These are phyloP conservation scores for Dreissena rostriformis DNA, from an alignment of 1,140 invertebrate genomes.

Conservation along the genomic window DNA sequence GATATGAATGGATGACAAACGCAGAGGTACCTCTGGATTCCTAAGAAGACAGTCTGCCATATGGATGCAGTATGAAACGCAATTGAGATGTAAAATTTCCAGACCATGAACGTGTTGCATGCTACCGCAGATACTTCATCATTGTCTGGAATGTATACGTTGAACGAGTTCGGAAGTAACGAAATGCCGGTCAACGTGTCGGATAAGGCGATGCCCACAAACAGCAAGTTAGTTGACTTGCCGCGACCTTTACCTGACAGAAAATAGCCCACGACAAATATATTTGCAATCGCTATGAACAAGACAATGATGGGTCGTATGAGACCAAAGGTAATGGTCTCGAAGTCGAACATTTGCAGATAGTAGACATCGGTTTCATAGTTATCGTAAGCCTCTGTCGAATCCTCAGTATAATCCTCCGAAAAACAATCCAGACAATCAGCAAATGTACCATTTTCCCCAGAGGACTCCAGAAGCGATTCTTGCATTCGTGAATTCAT, in stretches of 20 bases:
- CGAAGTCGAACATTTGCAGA: constrained; percentile 34
- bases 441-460: no score
- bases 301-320: constrained; percentile 23
- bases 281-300: constrained; percentile 30
- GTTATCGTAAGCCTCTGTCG: not conserved
- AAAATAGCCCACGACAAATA: constrained; percentile 39
- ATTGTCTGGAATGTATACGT: constrained; percentile 10
- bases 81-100: constrained; percentile 24
- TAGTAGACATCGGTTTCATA: constrained; percentile 14
- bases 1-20: constrained; percentile 56
- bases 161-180: constrained; percentile 33
- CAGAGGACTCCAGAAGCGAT: no score
- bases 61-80: constrained; percentile 51
- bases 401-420: no score
- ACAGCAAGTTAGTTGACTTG: constrained; percentile 42
- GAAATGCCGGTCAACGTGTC: constrained; percentile 52
- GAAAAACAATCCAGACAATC: no score
- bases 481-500: no score
- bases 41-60: constrained; percentile 43
- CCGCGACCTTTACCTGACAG: constrained; percentile 12
- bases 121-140: not conserved
- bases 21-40: constrained; percentile 53
- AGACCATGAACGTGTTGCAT: constrained; percentile 30
- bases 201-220: constrained; percentile 45
- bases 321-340: constrained; percentile 22